These are phyloP conservation scores for Drosophila ficusphila DNA, from an alignment of 1,140 invertebrate species.

Conservation along the genomic window DNA sequence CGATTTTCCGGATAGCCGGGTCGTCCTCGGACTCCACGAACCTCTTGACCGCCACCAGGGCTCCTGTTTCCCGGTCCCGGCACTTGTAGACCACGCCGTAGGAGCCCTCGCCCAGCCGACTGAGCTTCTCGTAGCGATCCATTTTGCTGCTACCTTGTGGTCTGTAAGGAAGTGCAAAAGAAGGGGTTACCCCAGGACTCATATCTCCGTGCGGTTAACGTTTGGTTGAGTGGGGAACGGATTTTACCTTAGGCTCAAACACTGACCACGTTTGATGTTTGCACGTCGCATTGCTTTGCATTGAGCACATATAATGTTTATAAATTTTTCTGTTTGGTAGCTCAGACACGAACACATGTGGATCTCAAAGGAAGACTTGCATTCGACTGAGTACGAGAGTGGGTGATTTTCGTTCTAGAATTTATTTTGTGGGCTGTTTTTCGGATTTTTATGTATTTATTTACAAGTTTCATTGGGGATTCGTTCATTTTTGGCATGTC, in stretches of 20 bases:
- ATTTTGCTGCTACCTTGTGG: conserved; percentile 94
- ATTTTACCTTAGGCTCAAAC: conserved; percentile 82
- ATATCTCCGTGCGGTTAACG: neutral
- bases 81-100: conserved; percentile 99
- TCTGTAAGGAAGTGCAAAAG: conserved; percentile 84
- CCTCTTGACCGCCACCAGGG: conserved; percentile 99
- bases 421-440: conserved; percentile 13
- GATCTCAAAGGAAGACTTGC: conserved; percentile 24
- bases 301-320: conserved; percentile 75
- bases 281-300: conserved; percentile 81
- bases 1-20: conserved; percentile 98
- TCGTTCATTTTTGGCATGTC: conserved; percentile 25
- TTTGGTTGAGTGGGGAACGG: conserved; percentile 17
- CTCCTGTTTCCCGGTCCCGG: conserved; percentile 96
- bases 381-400: conserved; percentile 12
- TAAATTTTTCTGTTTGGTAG: conserved; percentile 59
- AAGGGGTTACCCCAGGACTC: neutral
- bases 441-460: conserved; percentile 40
- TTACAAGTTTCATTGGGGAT: conserved; percentile 35
- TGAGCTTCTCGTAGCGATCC: conserved; percentile 99
- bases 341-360: conserved; percentile 73
- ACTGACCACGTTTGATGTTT: conserved; percentile 81
- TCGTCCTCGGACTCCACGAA: conserved; percentile 99
- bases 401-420: conserved; percentile 27
- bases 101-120: conserved; percentile 98